Percentiles rank a stretch among this genome's conserved stretches.
Evolutionary conservation across 2,113 vertebrate species (phyloP).

Genomic region (Parotia lawesii): DNA sequence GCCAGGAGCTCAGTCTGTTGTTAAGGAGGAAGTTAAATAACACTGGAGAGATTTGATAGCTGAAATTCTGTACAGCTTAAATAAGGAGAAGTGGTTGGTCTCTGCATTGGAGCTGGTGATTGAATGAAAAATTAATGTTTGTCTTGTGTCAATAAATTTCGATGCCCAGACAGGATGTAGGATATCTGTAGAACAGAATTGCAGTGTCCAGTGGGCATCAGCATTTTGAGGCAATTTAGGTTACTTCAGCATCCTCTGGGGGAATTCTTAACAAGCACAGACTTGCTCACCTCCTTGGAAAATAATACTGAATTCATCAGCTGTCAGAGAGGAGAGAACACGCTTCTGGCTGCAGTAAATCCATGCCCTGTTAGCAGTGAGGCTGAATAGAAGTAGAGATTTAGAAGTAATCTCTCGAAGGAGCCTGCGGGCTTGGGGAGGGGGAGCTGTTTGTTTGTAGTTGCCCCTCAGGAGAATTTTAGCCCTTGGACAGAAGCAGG

Average conservation of each 20-base stretch:
- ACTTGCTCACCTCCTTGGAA: background rate
- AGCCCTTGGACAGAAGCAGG: background rate
- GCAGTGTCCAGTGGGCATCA: background rate
- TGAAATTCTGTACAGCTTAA: background rate
- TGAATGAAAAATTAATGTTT: slow-evolving; percentile 23
- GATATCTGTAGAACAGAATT: background rate
- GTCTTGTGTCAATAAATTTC: background rate
- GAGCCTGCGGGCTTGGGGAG: background rate
- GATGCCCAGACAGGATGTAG: background rate
- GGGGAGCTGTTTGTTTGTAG: background rate
- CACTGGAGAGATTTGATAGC: background rate
- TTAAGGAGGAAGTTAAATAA: slow-evolving; percentile 62
- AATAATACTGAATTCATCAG: background rate
- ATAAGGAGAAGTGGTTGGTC: background rate
- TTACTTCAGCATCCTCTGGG: slow-evolving; percentile 1
- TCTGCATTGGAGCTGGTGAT: background rate
- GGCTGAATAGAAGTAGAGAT: background rate
- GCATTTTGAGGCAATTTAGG: background rate
- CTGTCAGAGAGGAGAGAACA: background rate
- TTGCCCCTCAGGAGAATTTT: background rate
- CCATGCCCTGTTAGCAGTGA: background rate
- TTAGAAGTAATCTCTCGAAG: background rate
- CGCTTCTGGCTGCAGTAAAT: background rate
- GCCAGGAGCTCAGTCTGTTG: slow-evolving; percentile 28
- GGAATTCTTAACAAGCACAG: background rate